A percentile compares a stretch with the other conserved stretches of the same genome.
These are phyloP conservation scores for Creontiades dilutus DNA, from an alignment of 2,888 invertebrate species.

Conservation along the genomic window DNA sequence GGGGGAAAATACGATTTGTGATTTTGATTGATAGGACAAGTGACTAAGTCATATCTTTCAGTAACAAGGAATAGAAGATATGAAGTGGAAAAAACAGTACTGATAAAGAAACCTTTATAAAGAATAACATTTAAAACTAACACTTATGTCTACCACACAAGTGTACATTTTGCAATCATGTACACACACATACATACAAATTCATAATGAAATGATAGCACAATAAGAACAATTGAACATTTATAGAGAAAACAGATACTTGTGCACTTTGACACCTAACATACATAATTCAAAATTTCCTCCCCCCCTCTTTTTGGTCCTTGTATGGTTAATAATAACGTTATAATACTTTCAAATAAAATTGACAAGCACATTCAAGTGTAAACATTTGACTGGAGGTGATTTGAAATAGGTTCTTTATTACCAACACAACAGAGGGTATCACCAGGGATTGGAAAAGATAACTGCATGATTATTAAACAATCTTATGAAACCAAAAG, in stretches of 20 bases:
- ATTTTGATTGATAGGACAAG: neutral
- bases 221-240: neutral
- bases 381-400: neutral
- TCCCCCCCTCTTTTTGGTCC: constrained; percentile 42
- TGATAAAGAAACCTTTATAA: neutral
- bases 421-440: neutral
- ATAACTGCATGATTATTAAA: too few relatives aligned
- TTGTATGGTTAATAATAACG: neutral
- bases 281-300: neutral
- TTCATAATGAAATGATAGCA: neutral
- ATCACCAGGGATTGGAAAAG: neutral
- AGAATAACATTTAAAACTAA: neutral
- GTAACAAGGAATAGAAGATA: neutral
- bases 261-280: constrained; percentile 19
- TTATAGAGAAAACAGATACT: neutral
- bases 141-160: neutral
- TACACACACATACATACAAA: neutral
- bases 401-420: neutral
- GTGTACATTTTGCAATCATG: neutral
- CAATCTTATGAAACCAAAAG: too few relatives aligned
- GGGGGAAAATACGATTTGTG: neutral
- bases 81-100: neutral
- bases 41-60: neutral
- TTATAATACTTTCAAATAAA: neutral
- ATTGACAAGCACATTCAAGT: neutral